A percentile compares a stretch with the other conserved stretches of the same genome.
These are phyloP conservation scores for Drosophila chauvacae DNA, from an alignment of 1,140 invertebrate genomes.

Conservation along the genomic window DNA sequence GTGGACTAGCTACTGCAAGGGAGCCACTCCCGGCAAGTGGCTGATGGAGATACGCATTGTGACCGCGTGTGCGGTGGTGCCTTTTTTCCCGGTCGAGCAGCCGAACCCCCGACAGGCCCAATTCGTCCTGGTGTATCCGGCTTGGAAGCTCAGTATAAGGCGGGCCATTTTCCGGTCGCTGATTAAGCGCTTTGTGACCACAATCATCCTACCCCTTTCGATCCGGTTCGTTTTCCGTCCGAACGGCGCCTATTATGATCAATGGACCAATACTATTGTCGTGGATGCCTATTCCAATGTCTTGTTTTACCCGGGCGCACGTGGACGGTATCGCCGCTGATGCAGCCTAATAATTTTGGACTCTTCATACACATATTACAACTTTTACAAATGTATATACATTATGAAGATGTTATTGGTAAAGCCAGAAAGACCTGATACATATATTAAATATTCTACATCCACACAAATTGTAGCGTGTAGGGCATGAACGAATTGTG, in stretches of 20 bases:
- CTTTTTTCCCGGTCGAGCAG: constrained; percentile 69
- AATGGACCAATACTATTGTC: constrained; percentile 92
- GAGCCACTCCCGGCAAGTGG: constrained; percentile 94
- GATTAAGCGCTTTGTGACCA: constrained; percentile 93
- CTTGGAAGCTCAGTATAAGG: constrained; percentile 87
- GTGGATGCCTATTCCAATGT: constrained; percentile 88
- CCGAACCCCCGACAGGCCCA: constrained; percentile 77
- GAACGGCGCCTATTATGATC: constrained; percentile 93
- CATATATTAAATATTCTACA: neutral
- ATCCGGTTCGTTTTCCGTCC: constrained; percentile 91
- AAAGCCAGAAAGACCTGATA: neutral
- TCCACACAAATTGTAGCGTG: neutral
- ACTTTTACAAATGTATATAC: neutral
- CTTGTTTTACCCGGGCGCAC: constrained; percentile 5
- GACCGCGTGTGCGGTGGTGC: constrained; percentile 89
- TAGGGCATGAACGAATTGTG: constrained; percentile 11
- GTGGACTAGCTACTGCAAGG: constrained; percentile 87
- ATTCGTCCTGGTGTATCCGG: constrained; percentile 88
- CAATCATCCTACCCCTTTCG: constrained; percentile 93
- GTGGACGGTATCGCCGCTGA: neutral
- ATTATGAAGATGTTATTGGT: neutral
- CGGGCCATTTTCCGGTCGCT: constrained; percentile 90
- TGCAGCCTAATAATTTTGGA: constrained; percentile 15
- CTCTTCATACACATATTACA: neutral
- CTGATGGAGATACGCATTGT: constrained; percentile 93